Evolutionary conservation across 2,797 vertebrate species (phyloP).

Genomic region (Sebastes minor): DNA sequence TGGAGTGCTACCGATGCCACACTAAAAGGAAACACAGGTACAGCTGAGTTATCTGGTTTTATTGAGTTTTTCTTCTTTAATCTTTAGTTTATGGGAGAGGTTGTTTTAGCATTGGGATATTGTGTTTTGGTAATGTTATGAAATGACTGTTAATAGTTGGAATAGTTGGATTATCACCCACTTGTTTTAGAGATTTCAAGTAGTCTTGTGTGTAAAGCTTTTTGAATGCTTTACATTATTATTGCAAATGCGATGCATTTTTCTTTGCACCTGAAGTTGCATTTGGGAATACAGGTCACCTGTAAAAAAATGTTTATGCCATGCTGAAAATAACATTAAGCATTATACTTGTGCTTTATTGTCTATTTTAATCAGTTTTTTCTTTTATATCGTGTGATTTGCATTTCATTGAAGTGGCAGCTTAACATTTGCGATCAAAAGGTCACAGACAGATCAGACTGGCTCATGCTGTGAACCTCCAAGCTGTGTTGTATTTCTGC

Average conservation of each 20-base stretch:
- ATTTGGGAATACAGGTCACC: not conserved
- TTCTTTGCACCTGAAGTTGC: not conserved
- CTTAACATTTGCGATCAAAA: constrained; percentile 9
- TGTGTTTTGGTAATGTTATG: not conserved
- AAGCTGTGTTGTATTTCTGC: constrained; percentile 7
- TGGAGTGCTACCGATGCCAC: not conserved
- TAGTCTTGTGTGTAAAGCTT: not conserved
- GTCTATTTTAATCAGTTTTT: not conserved
- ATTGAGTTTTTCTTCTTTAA: not conserved
- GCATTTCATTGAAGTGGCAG: not conserved
- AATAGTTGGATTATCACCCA: not conserved
- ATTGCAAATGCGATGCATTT: too few species aligned
- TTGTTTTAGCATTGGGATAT: not conserved
- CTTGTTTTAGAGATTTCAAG: not conserved
- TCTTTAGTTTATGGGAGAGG: not conserved
- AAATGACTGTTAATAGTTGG: not conserved
- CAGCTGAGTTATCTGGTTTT: not conserved
- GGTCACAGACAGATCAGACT: not conserved
- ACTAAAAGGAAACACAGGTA: constrained; percentile 47
- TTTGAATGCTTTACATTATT: not conserved
- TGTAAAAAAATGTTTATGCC: not conserved
- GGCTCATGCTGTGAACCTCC: constrained; percentile 1
- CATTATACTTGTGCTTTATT: not conserved
- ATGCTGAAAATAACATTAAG: not conserved
- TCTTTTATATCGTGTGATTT: not conserved